phyloP scores from a whole-genome alignment of 2,113 vertebrate genomes.

The Cheilinus undulatus region DNA sequence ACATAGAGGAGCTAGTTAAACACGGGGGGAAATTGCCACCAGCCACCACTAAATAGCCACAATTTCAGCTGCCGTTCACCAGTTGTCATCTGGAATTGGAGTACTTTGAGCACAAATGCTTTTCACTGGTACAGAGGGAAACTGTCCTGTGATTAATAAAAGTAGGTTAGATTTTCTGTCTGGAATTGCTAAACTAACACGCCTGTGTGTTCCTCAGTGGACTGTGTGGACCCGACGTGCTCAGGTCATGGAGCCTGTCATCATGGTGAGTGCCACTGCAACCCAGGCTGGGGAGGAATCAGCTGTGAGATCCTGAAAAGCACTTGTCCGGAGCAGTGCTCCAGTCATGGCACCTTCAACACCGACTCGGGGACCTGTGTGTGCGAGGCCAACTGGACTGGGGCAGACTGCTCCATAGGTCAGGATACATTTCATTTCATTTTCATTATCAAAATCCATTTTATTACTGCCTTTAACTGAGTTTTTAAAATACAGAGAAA shows the following conservation, averaged over 20 bases:
- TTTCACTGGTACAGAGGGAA: conserved; percentile 18
- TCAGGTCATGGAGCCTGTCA: conserved; percentile 93
- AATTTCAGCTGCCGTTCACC: conserved; percentile 21
- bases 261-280: conserved; percentile 96
- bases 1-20: conserved; percentile 43
- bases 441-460: neutral
- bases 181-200: conserved; percentile 66
- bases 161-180: conserved; percentile 35
- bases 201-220: conserved; percentile 83
- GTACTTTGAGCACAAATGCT: conserved; percentile 4
- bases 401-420: conserved; percentile 96
- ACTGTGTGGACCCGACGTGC: conserved; percentile 94
- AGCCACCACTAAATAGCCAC: conserved; percentile 32
- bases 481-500: too few species aligned
- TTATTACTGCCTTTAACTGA: too few species aligned
- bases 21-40: conserved; percentile 50
- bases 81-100: conserved; percentile 28
- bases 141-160: conserved; percentile 34
- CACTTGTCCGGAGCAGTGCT: conserved; percentile 96
- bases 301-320: conserved; percentile 94
- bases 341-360: conserved; percentile 93
- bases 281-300: conserved; percentile 93
- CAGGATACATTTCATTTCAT: conserved; percentile 52
- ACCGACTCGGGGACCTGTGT: conserved; percentile 92
- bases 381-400: conserved; percentile 94